Conservation (phyloP, 2,113 vertebrate species). For the Hipposideros armiger region DNA sequence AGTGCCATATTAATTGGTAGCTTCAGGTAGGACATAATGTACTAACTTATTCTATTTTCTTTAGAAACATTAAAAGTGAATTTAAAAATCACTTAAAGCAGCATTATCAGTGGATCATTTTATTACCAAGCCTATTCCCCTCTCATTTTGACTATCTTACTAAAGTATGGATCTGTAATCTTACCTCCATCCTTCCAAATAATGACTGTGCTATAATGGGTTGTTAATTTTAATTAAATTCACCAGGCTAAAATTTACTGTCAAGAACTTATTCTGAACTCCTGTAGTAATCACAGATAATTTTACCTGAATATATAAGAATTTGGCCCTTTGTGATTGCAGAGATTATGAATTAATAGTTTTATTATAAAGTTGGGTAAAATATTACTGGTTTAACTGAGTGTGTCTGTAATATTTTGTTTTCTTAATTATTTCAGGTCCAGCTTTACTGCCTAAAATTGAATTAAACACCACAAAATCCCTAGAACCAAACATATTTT, state of each 20-base stretch:
- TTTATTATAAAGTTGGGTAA: not conserved
- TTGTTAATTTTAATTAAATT: constrained; percentile 66
- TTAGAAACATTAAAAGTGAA: not conserved
- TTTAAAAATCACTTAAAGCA: constrained; percentile 42
- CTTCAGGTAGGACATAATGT: not conserved
- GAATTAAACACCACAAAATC: not conserved
- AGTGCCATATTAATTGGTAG: not conserved
- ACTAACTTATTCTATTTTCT: constrained; percentile 9
- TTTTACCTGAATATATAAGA: constrained; percentile 15
- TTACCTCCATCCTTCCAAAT: constrained; percentile 11
- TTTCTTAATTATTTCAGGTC: constrained; percentile 7
- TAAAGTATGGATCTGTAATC: not conserved
- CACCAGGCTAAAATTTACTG: not conserved
- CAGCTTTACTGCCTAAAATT: not conserved
- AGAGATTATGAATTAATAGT: constrained; percentile 18
- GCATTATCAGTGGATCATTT: not conserved
- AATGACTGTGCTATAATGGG: not conserved
- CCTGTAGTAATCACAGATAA: not conserved
- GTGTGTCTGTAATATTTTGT: not conserved
- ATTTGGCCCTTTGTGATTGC: not conserved
- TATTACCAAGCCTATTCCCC: not conserved
- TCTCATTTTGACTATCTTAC: not conserved
- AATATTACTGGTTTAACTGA: not conserved
- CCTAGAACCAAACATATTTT: not conserved
- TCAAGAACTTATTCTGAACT: not conserved